Percentiles rank a stretch among this genome's conserved stretches.
Conservation (phyloP, 1,140 invertebrate genomes). For the Sarcophaga bullata region DNA sequence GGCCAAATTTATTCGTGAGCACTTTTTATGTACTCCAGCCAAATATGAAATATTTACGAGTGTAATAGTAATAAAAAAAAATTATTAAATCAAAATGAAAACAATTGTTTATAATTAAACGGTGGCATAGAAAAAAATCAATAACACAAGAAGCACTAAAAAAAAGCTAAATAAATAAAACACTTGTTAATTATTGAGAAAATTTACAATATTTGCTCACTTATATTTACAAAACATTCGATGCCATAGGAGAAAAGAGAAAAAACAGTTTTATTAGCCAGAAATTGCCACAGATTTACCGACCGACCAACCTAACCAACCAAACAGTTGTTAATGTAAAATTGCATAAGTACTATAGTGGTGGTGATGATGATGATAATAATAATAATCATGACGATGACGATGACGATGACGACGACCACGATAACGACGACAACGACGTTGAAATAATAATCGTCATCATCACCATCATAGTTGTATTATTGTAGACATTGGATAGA, state of each 20-base stretch:
- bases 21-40: no score
- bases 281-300: no score
- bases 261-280: no score
- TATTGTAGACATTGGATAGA: not conserved
- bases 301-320: not conserved
- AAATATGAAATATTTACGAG: no score
- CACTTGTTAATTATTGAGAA: not conserved
- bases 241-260: no score
- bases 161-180: no score
- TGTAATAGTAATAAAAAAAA: not conserved
- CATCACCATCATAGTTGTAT: not conserved
- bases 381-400: not conserved
- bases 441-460: not conserved
- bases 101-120: slow-evolving; percentile 22
- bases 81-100: slow-evolving; percentile 6
- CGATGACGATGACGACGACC: not conserved
- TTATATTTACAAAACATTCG: no score
- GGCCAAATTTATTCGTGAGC: no score
- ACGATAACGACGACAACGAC: not conserved
- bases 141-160: not conserved
- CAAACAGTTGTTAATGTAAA: slow-evolving; percentile 13
- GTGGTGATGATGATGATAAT: no score
- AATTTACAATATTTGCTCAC: not conserved
- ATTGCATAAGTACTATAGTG: not conserved
- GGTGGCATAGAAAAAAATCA: not conserved